Evolutionary conservation across 2,888 invertebrate genomes (phyloP).

Genomic region (Netelia inedita): DNA sequence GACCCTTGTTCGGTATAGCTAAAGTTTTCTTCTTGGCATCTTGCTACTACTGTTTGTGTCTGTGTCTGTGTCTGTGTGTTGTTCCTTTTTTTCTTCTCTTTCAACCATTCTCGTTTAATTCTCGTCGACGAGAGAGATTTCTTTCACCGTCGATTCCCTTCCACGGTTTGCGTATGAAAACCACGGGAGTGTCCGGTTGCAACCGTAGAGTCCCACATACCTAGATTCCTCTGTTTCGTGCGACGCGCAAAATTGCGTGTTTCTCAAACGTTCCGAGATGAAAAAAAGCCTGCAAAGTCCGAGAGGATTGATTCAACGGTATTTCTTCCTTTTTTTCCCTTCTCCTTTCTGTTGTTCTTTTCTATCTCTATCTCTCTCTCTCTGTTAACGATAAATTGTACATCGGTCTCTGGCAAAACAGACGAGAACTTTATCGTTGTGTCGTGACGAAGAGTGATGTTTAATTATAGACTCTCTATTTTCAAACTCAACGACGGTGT

Average conservation of each 20-base stretch:
- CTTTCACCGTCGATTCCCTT: slow-evolving; percentile 38
- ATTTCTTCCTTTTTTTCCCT: neutral
- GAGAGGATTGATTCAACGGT: slow-evolving; percentile 16
- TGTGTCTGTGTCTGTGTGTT: neutral
- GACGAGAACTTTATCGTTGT: slow-evolving; percentile 15
- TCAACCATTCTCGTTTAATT: neutral
- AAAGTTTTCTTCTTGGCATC: no score
- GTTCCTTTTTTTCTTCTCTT: slow-evolving; percentile 27
- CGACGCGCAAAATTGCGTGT: neutral
- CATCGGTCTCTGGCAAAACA: slow-evolving; percentile 5
- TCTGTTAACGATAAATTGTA: neutral
- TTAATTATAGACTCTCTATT: slow-evolving; percentile 66
- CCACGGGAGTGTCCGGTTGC: slow-evolving; percentile 60
- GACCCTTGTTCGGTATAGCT: slow-evolving; percentile 45
- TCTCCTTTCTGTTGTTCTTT: neutral
- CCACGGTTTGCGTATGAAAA: slow-evolving; percentile 30
- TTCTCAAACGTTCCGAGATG: neutral
- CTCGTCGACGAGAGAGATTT: slow-evolving; percentile 47
- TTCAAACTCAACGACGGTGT: slow-evolving; percentile 41
- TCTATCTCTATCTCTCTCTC: slow-evolving; percentile 10
- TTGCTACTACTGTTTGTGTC: no score
- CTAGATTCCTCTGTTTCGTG: slow-evolving; percentile 35
- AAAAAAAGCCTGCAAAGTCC: neutral
- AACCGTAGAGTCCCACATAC: slow-evolving; percentile 53
- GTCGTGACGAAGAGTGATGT: slow-evolving; percentile 16